These are phyloP conservation scores for Gadus chalcogrammus DNA, from an alignment of 2,113 vertebrate species.

Conservation along the genomic window DNA sequence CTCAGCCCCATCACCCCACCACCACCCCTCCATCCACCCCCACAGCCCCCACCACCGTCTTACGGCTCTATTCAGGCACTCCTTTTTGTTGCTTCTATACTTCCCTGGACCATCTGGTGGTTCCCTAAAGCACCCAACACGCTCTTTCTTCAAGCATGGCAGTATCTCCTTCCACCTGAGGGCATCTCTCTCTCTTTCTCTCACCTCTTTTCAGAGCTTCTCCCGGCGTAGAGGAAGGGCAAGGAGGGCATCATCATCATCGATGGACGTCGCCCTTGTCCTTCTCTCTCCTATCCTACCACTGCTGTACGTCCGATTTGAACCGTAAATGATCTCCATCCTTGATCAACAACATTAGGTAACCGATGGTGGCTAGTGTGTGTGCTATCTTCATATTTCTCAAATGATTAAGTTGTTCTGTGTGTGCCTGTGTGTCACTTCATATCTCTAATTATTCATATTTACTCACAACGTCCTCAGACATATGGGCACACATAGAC, in stretches of 20 bases:
- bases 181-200: conserved; percentile 26
- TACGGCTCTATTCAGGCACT: conserved; percentile 51
- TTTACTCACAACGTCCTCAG: conserved; percentile 38
- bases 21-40: neutral
- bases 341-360: too few species aligned
- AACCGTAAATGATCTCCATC: too few species aligned
- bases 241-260: too few species aligned
- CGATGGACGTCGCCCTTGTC: too few species aligned
- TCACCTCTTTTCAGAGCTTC: conserved; percentile 51
- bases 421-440: conserved; percentile 40
- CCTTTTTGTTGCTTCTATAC: conserved; percentile 41
- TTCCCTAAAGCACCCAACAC: conserved; percentile 55
- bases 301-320: too few species aligned
- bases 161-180: conserved; percentile 60
- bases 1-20: neutral
- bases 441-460: conserved; percentile 47
- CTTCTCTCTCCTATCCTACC: too few species aligned
- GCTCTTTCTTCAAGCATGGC: conserved; percentile 54
- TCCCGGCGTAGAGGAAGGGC: conserved; percentile 33
- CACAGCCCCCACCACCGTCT: conserved; percentile 10
- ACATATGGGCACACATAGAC: conserved; percentile 13
- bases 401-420: too few species aligned
- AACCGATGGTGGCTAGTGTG: too few species aligned
- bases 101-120: conserved; percentile 59
- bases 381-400: too few species aligned